phyloP scores from a whole-genome alignment of 37 sponge, comb jelly and placozoan species.

The Mnemiopsis leidyi region DNA sequence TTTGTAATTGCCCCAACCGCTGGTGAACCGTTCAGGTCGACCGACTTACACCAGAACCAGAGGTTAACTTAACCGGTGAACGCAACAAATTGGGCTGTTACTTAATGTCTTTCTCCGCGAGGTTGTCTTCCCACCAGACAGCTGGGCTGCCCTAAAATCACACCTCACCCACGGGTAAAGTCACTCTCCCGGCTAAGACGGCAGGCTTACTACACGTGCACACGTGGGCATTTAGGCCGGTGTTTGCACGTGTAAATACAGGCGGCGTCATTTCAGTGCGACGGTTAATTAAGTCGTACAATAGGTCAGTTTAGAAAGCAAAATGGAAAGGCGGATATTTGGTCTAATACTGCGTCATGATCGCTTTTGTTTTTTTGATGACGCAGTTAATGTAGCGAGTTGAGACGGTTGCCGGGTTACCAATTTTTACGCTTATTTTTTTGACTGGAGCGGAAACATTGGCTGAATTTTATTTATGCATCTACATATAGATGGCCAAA shows the following conservation, averaged over 20 bases:
- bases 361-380: too few relatives aligned
- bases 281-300: not conserved
- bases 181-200: too few relatives aligned
- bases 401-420: too few relatives aligned
- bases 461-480: not conserved
- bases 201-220: too few relatives aligned
- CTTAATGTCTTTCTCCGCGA: not conserved
- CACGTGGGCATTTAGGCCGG: too few relatives aligned
- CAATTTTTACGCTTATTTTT: too few relatives aligned
- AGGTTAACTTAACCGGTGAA: not conserved
- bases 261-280: too few relatives aligned
- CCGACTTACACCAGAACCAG: not conserved
- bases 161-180: not conserved
- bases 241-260: too few relatives aligned
- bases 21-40: not conserved
- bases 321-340: not conserved
- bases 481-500: not conserved
- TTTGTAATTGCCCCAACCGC: not conserved
- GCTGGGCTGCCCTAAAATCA: not conserved
- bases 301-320: not conserved
- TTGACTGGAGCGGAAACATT: too few relatives aligned
- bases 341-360: too few relatives aligned
- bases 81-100: not conserved
- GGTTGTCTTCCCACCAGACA: too few relatives aligned
- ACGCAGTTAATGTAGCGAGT: too few relatives aligned